Conservation (phyloP, 2,888 invertebrate genomes). For the Glyphotaelius pellucidus region DNA sequence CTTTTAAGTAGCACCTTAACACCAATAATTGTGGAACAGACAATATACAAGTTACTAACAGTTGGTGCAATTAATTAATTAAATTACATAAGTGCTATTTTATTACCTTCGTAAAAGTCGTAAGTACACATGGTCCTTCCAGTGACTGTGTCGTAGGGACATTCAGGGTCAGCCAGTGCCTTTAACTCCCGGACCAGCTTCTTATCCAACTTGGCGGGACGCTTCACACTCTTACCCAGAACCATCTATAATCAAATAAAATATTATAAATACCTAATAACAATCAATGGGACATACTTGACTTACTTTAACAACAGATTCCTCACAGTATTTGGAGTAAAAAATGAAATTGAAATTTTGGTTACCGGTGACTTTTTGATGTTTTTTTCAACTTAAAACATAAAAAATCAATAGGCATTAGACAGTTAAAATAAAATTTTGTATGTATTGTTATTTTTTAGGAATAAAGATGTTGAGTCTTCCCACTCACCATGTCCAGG, state of each 20-base stretch:
- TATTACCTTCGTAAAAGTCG: conserved; percentile 97
- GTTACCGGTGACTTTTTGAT: no score
- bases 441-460: background rate
- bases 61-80: background rate
- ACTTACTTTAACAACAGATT: no score
- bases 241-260: conserved; percentile 81
- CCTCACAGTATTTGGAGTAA: no score
- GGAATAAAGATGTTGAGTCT: background rate
- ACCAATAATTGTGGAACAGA: no score
- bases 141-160: conserved; percentile 90
- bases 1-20: no score
- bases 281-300: background rate
- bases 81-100: background rate
- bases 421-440: background rate
- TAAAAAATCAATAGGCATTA: no score
- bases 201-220: conserved; percentile 91
- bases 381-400: no score
- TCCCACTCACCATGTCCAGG: conserved; percentile 86
- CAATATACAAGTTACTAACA: background rate
- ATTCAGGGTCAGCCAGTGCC: conserved; percentile 84
- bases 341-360: no score
- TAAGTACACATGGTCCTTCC: conserved; percentile 98
- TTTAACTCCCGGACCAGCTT: conserved; percentile 88
- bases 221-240: conserved; percentile 87
- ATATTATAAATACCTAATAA: background rate